Base-by-base conservation (phyloP, 2,888 invertebrate species). In the Parochlus steinenii region DNA sequence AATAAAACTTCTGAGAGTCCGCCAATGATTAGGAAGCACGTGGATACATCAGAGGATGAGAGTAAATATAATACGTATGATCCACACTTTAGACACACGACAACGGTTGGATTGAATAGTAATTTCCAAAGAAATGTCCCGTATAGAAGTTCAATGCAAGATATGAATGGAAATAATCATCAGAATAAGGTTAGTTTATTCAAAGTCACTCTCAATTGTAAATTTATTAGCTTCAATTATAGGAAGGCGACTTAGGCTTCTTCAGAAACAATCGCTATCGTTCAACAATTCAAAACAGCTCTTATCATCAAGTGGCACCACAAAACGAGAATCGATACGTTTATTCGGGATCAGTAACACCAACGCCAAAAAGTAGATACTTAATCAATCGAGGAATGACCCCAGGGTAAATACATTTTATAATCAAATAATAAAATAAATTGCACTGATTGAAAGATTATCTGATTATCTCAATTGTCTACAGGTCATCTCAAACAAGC, bases 311-410 rank as follows among this genome's bases (percentile, higher is more conserved):
- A 40, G 28, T 39, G 33, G 39, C 42, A 23, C 37, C 44, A 33
- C 39, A 25, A 12, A 36, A 43, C 38, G 38, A 45, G 36, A 44
- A 46, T 48, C 59, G 66, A 47, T 68, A 68, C 47, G 59, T 65
- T 40, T 67, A 68, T 48, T 63, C 65, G 12, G 67, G 70, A 23
- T 66, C 67, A 33, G 53, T 67, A 39, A 68, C 69, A 31, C 68
- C 68, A 15, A 59, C 67, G 39, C 66, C 67, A 28, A 55, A 63
- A 27, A 63, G 63, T 22, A 60, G 67, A 41, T 65, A 64, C 47
- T 43, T 33, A 48, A 48, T n/a, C 31, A 31, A 32, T 40, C 29
- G 63, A 63, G 46, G 64, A 63, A 48, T 61, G 63, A 31, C 51
- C 42, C 53, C 61, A 38, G 63, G 64, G 48, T 45, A 39, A 58